These are phyloP conservation scores for Anabas testudineus DNA, from an alignment of 2,797 vertebrate genomes.

Conservation along the genomic window DNA sequence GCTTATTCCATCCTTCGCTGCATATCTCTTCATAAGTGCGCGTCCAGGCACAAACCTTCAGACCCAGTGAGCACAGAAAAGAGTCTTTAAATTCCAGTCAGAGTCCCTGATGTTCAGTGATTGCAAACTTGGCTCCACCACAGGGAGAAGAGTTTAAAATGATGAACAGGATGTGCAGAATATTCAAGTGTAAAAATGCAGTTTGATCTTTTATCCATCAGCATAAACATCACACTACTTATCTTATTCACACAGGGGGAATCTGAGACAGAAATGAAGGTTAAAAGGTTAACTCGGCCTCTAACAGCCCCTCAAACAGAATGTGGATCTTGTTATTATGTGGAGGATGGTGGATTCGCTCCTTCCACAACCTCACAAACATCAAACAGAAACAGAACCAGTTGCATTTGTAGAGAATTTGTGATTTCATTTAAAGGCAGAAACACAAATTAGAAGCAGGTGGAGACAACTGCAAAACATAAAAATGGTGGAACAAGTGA, in stretches of 20 bases:
- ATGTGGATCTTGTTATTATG: slow-evolving; percentile 12
- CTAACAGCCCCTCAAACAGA: not conserved
- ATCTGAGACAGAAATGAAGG: not conserved
- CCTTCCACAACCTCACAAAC: not conserved
- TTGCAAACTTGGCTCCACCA: not conserved
- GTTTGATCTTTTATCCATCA: not conserved
- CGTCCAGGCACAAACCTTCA: not conserved
- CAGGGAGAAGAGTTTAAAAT: not conserved
- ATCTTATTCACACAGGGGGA: not conserved
- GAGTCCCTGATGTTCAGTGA: not conserved
- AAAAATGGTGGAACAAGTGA: no score
- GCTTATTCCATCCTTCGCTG: not conserved
- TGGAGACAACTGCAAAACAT: not conserved
- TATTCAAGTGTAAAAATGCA: not conserved
- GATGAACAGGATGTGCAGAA: not conserved
- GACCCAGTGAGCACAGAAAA: not conserved
- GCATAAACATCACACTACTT: not conserved
- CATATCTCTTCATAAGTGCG: not conserved
- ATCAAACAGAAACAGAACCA: not conserved
- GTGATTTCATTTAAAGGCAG: not conserved
- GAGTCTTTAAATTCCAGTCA: not conserved
- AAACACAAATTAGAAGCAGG: not conserved
- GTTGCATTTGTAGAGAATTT: not conserved
- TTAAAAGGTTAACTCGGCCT: not conserved
- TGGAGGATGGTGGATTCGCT: not conserved